phyloP scores from a whole-genome alignment of 2,113 vertebrate genomes.

The Dunckerocampus dactyliophorus region DNA sequence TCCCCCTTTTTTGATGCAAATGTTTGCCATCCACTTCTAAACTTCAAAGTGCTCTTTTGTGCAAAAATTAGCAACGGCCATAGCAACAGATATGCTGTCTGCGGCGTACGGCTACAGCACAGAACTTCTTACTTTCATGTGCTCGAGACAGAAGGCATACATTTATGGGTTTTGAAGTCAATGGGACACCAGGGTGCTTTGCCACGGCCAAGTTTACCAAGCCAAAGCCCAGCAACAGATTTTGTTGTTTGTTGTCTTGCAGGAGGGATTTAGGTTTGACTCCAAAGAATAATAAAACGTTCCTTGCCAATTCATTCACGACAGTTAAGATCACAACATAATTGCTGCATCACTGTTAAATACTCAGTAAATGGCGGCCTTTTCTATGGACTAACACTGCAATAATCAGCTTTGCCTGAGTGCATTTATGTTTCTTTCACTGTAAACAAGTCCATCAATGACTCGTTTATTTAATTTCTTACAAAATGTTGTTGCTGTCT shows the following conservation, averaged over 20 bases:
- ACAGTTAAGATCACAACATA: too few relatives aligned
- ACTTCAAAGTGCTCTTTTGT: conserved; percentile 12
- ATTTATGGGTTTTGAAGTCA: conserved; percentile 62
- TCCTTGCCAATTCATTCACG: too few relatives aligned
- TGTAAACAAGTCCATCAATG: too few relatives aligned
- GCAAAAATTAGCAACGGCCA: neutral
- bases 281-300: too few relatives aligned
- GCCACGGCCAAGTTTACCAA: neutral
- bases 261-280: too few relatives aligned
- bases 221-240: neutral
- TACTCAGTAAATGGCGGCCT: too few relatives aligned
- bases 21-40: conserved; percentile 1
- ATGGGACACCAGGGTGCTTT: conserved; percentile 29
- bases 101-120: conserved; percentile 17
- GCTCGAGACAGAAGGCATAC: conserved; percentile 52
- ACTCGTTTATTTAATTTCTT: too few relatives aligned
- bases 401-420: too few relatives aligned
- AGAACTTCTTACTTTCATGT: conserved; percentile 42
- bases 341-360: too few relatives aligned
- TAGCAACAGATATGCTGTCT: conserved; percentile 17
- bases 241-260: neutral
- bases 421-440: too few relatives aligned
- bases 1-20: neutral
- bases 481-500: too few relatives aligned
- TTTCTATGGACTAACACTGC: too few relatives aligned